A percentile compares a stretch with the other conserved stretches of the same genome.
phyloP scores from a whole-genome alignment of 2,113 vertebrate species.

The Glaucidium brasilianum region DNA sequence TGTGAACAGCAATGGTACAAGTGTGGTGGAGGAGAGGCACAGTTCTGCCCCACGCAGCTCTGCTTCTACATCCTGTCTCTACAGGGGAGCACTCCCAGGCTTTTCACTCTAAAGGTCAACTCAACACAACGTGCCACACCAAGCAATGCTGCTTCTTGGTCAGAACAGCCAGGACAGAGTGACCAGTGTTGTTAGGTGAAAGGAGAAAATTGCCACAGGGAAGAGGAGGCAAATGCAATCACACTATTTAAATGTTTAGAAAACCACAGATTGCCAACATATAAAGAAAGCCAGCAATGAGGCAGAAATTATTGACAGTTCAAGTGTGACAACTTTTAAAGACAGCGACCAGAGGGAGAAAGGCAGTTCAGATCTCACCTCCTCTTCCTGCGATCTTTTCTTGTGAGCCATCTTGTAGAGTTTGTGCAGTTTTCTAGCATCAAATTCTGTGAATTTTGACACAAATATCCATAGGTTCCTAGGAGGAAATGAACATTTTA shows the following conservation, averaged over 20 bases:
- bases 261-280: neutral
- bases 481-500: neutral
- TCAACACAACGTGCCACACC: neutral
- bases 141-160: neutral
- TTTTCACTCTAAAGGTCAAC: neutral
- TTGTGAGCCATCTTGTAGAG: slow-evolving; percentile 99
- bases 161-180: neutral
- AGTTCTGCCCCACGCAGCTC: neutral
- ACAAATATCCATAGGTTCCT: slow-evolving; percentile 99
- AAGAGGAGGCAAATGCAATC: neutral
- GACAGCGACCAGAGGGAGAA: neutral
- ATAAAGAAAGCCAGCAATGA: neutral
- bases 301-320: neutral
- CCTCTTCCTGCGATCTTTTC: slow-evolving; percentile 94
- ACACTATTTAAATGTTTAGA: neutral
- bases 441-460: slow-evolving; percentile 98
- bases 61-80: neutral
- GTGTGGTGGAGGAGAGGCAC: neutral
- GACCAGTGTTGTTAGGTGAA: neutral
- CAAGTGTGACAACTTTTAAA: neutral
- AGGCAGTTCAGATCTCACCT: slow-evolving; percentile 73
- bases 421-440: slow-evolving; percentile 94
- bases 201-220: neutral
- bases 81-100: neutral
- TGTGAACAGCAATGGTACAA: neutral